Evolutionary conservation across 2,113 vertebrate species (phyloP).

Genomic region (Rissa tridactyla): DNA sequence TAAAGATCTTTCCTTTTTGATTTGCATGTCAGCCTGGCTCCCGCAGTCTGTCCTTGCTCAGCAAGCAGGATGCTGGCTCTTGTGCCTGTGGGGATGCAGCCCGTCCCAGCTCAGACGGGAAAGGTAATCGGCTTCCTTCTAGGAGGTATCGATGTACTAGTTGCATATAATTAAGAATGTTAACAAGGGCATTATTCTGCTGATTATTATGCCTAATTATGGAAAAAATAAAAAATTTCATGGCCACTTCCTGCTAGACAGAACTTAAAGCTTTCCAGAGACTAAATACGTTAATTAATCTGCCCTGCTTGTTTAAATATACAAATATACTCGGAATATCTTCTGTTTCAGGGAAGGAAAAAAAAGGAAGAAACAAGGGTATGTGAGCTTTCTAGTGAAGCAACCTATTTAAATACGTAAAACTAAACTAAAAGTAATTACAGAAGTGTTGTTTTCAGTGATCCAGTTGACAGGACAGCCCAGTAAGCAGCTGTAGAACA

Average conservation of each 20-base stretch:
- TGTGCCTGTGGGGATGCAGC: background rate
- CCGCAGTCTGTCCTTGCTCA: background rate
- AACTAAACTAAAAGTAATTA: background rate
- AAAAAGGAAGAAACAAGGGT: background rate
- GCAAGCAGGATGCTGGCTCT: background rate
- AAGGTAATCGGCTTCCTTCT: background rate
- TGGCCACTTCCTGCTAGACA: slow-evolving; percentile 24
- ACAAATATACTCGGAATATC: background rate
- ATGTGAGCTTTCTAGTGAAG: background rate
- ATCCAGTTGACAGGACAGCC: background rate
- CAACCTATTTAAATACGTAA: background rate
- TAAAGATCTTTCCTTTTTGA: background rate
- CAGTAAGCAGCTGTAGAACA: background rate
- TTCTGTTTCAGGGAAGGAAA: background rate
- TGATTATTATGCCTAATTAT: slow-evolving; percentile 52
- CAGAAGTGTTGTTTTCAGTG: background rate
- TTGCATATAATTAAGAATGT: slow-evolving; percentile 10
- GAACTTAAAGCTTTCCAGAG: background rate
- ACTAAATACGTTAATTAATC: slow-evolving; percentile 40
- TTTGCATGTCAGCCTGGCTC: background rate
- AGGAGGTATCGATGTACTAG: background rate
- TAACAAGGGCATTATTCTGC: slow-evolving; percentile 48
- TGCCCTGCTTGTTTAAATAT: background rate
- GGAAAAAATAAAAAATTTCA: background rate
- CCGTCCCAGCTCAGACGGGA: background rate